Conservation (phyloP, 2,113 vertebrate species). For the Lophius piscatorius region DNA sequence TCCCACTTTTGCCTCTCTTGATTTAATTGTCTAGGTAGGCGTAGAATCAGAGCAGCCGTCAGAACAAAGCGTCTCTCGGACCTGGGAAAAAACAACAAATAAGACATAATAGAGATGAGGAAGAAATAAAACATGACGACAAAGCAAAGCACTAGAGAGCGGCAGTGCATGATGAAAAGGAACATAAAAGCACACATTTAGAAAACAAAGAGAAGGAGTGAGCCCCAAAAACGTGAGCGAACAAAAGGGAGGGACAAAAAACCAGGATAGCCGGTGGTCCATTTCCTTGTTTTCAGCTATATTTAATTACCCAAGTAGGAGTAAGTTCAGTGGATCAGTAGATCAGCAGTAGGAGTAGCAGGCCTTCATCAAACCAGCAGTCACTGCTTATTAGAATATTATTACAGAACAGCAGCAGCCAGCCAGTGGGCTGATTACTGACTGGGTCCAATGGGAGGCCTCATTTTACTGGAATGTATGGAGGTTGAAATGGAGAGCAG, state of each 20-base stretch:
- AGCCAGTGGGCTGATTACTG: slow-evolving; percentile 79
- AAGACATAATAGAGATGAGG: slow-evolving; percentile 61
- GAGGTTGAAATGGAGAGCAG: slow-evolving; percentile 71
- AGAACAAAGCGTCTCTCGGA: slow-evolving; percentile 61
- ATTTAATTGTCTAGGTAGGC: slow-evolving; percentile 66
- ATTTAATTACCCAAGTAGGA: slow-evolving; percentile 77
- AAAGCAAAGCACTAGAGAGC: slow-evolving; percentile 28
- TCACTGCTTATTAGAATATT: slow-evolving; percentile 83
- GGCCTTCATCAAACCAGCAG: slow-evolving; percentile 75
- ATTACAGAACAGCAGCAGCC: slow-evolving; percentile 80
- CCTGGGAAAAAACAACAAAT: slow-evolving; percentile 60
- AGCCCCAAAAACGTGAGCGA: slow-evolving; percentile 27
- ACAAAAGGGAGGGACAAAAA: slow-evolving; percentile 24
- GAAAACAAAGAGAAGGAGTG: slow-evolving; percentile 29
- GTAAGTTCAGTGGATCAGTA: slow-evolving; percentile 67
- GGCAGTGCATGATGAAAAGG: slow-evolving; percentile 21
- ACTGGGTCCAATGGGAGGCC: slow-evolving; percentile 78
- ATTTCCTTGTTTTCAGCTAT: slow-evolving; percentile 70
- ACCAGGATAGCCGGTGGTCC: slow-evolving; percentile 67
- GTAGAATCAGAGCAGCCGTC: slow-evolving; percentile 66
- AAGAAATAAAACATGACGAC: slow-evolving; percentile 8
- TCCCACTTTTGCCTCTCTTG: slow-evolving; percentile 46
- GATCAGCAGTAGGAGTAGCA: slow-evolving; percentile 76
- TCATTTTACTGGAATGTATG: slow-evolving; percentile 81
- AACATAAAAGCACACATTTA: slow-evolving; percentile 22